phyloP scores from a whole-genome alignment of 2,888 invertebrate genomes.

The Pegoplata infirma region DNA sequence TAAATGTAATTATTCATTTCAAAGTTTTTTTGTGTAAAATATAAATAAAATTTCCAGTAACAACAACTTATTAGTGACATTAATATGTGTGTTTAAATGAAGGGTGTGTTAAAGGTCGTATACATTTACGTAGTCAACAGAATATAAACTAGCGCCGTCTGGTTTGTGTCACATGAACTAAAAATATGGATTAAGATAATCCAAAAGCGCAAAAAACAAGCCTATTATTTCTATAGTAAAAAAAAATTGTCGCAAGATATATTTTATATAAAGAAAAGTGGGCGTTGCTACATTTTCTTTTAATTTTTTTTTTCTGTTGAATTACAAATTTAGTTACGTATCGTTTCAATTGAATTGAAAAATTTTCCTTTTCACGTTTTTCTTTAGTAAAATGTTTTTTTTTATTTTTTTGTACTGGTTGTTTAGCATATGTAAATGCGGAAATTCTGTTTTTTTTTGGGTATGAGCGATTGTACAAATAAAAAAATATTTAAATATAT shows the following conservation, averaged over 20 bases:
- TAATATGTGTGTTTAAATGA: too few relatives aligned
- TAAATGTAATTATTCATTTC: too few relatives aligned
- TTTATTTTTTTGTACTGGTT: slow-evolving; percentile 1
- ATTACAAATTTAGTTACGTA: slow-evolving; percentile 47
- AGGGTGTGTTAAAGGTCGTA: too few relatives aligned
- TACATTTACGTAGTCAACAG: too few relatives aligned
- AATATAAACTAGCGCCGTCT: too few relatives aligned
- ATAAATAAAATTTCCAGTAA: too few relatives aligned
- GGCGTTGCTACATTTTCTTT: slow-evolving; percentile 59
- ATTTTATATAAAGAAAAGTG: slow-evolving; percentile 47
- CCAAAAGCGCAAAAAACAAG: neutral
- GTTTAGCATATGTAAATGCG: slow-evolving; percentile 47
- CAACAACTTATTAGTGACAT: too few relatives aligned
- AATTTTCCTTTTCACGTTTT: slow-evolving; percentile 51
- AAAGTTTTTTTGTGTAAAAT: too few relatives aligned
- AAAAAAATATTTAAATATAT: slow-evolving; percentile 58
- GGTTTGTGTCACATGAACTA: too few relatives aligned
- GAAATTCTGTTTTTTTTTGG: slow-evolving; percentile 47
- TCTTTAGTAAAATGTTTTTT: slow-evolving; percentile 5
- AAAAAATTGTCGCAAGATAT: slow-evolving; percentile 51
- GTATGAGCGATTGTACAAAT: slow-evolving; percentile 32
- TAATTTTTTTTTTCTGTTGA: slow-evolving; percentile 16
- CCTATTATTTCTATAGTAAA: too few relatives aligned
- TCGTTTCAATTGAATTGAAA: slow-evolving; percentile 63
- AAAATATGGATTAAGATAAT: too few relatives aligned